These are phyloP conservation scores for Taenioides sp. DNA, from an alignment of 2,797 vertebrate species.

Conservation along the genomic window DNA sequence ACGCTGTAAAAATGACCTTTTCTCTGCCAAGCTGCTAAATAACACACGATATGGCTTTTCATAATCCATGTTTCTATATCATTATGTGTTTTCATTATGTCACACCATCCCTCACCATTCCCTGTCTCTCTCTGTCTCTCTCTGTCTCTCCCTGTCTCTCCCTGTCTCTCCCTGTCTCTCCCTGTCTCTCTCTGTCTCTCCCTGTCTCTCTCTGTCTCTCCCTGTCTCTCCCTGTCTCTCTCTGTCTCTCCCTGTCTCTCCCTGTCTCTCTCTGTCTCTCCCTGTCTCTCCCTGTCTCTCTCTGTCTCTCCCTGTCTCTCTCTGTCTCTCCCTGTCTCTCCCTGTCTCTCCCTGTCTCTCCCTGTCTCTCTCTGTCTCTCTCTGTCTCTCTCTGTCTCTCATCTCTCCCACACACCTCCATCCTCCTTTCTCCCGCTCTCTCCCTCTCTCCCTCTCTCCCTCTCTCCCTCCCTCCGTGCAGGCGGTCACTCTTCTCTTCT, in stretches of 20 bases:
- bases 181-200: no score
- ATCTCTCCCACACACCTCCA: no score
- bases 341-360: not conserved
- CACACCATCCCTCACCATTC: not conserved
- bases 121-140: not conserved
- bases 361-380: not conserved
- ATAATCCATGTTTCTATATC: not conserved
- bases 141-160: not conserved
- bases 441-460: not conserved
- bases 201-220: not conserved
- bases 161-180: no score
- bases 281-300: not conserved
- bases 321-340: not conserved
- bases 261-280: not conserved
- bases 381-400: not conserved
- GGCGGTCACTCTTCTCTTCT: slow-evolving; percentile 77
- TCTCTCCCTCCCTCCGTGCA: slow-evolving; percentile 24
- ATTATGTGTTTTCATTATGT: not conserved
- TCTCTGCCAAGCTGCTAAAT: not conserved
- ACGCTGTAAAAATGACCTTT: not conserved
- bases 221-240: not conserved
- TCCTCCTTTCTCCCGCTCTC: not conserved
- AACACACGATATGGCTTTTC: no score
- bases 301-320: not conserved
- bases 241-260: not conserved